phyloP scores from a whole-genome alignment of 2,797 vertebrate species.

The Betta splendens region DNA sequence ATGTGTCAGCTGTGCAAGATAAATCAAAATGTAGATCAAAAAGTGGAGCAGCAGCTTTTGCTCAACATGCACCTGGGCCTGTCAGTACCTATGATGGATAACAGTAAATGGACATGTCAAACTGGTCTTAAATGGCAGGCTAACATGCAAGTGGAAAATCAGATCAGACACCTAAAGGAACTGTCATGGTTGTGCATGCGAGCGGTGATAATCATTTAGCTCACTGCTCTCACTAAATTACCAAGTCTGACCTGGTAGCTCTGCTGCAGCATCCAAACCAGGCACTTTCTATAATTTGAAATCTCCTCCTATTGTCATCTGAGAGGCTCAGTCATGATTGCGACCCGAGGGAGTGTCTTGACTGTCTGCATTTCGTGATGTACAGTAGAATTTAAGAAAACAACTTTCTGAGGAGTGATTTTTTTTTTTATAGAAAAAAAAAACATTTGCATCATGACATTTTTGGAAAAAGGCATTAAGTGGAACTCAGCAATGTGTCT shows the following conservation, averaged over 20 bases:
- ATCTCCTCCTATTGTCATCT: too few relatives aligned
- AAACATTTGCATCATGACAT: conserved; percentile 10
- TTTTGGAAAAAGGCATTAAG: conserved; percentile 18
- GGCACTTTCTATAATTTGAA: conserved; percentile 56
- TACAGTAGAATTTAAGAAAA: conserved; percentile 12
- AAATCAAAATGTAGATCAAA: too few relatives aligned
- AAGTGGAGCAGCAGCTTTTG: background rate
- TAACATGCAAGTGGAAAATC: conserved; percentile 56
- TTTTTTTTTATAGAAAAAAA: conserved; percentile 13
- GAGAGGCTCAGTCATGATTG: too few relatives aligned
- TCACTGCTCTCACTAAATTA: conserved; percentile 21
- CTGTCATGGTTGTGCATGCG: conserved; percentile 23
- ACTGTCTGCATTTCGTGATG: conserved; percentile 15
- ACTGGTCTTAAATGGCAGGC: conserved; percentile 33
- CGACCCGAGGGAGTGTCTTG: too few relatives aligned
- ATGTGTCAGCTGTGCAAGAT: too few relatives aligned
- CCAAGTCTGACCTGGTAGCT: conserved; percentile 2
- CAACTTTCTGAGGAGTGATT: conserved; percentile 8
- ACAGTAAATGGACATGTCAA: conserved; percentile 42
- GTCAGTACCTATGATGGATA: conserved; percentile 28
- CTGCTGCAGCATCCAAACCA: conserved; percentile 11
- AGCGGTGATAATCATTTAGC: conserved; percentile 17
- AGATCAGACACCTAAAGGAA: conserved; percentile 52
- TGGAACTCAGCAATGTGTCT: conserved; percentile 1
- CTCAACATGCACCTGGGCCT: conserved; percentile 23